Conservation (phyloP, 2,797 vertebrate genomes). For the Lutjanus argentimaculatus region DNA sequence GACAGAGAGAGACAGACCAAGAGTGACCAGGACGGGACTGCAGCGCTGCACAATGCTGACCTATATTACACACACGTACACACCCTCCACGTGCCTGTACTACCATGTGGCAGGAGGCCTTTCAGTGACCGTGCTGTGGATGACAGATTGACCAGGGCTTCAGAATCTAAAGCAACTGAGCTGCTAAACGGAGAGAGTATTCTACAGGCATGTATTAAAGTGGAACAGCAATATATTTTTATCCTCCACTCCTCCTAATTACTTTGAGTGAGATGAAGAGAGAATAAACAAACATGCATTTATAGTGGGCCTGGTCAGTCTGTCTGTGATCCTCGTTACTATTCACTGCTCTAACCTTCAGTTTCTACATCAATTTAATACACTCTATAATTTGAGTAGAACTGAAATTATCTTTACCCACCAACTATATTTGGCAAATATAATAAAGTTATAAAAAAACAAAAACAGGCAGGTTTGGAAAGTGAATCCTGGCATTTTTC, state of each 20-base stretch:
- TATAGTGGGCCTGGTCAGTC: slow-evolving; percentile 10
- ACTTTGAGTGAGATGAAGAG: background rate
- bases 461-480: background rate
- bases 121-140: slow-evolving; percentile 35
- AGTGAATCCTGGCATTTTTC: background rate
- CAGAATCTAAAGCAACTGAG: slow-evolving; percentile 36
- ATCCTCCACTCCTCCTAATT: background rate
- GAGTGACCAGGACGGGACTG: slow-evolving; percentile 33
- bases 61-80: slow-evolving; percentile 60
- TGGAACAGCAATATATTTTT: slow-evolving; percentile 20
- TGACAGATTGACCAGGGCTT: slow-evolving; percentile 44
- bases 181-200: slow-evolving; percentile 47
- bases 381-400: background rate
- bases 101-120: slow-evolving; percentile 57
- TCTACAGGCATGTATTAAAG: slow-evolving; percentile 35
- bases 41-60: slow-evolving; percentile 64
- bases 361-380: background rate
- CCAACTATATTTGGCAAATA: background rate
- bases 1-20: slow-evolving; percentile 34
- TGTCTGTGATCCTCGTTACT: background rate
- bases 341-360: background rate
- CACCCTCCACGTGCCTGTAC: slow-evolving; percentile 26
- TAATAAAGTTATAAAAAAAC: no score
- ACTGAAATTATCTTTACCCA: background rate
- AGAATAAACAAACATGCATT: slow-evolving; percentile 9